These are phyloP conservation scores for Nothocercus julius DNA, from an alignment of 2,113 vertebrate genomes.

Conservation along the genomic window DNA sequence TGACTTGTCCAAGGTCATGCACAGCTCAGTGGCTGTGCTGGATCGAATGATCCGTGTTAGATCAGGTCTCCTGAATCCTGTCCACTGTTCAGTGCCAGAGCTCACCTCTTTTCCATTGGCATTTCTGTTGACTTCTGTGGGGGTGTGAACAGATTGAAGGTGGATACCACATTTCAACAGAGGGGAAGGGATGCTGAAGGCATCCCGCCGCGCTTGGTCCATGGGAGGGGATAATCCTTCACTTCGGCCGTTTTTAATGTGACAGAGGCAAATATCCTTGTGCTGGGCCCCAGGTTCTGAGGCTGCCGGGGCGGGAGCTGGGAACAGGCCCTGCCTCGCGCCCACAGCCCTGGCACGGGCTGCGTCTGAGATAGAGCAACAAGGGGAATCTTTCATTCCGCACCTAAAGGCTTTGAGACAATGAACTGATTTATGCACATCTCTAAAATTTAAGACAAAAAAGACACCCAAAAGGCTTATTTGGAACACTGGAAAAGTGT, in stretches of 20 bases:
- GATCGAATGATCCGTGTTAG: background rate
- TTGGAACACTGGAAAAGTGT: background rate
- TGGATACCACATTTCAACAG: background rate
- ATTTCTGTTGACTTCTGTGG: background rate
- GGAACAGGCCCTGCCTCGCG: background rate
- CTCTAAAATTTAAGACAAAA: background rate
- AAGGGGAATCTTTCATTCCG: background rate
- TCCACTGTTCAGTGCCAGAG: accelerated
- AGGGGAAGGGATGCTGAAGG: background rate
- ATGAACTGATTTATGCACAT: background rate
- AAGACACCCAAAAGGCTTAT: background rate
- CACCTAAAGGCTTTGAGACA: background rate
- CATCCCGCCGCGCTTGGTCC: no score
- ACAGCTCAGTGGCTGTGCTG: background rate
- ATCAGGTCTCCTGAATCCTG: background rate
- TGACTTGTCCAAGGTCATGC: conserved; percentile 8
- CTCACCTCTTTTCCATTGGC: background rate
- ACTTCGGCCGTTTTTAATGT: background rate
- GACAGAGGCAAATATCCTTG: background rate
- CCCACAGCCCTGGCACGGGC: background rate
- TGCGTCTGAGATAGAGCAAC: background rate
- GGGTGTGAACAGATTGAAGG: background rate
- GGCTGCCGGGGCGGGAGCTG: background rate
- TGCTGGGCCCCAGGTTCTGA: background rate
- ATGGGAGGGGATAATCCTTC: background rate